Conservation (phyloP, 1,140 invertebrate species). For the Trachelipus rathkii region DNA sequence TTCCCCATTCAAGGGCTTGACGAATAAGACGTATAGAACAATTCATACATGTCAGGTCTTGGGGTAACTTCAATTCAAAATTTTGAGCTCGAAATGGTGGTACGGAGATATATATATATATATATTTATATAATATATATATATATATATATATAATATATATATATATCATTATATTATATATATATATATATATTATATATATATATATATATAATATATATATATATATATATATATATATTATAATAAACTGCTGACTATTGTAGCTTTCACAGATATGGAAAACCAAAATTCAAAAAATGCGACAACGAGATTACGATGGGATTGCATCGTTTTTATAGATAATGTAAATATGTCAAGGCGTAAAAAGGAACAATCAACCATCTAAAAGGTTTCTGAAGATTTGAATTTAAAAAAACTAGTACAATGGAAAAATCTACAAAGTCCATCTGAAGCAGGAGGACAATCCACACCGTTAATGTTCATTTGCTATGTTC, state of each 20-base stretch:
- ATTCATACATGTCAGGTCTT: constrained; percentile 76
- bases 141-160: constrained; percentile 9
- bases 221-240: no score
- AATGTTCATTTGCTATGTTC: no score
- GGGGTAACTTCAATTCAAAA: constrained; percentile 71
- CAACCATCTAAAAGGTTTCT: no score
- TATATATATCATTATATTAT: constrained; percentile 20
- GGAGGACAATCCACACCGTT: no score
- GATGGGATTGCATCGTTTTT: no score
- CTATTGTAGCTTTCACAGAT: no score
- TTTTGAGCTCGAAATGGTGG: constrained; percentile 62
- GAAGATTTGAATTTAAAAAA: no score
- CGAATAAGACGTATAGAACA: constrained; percentile 83
- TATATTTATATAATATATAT: neutral
- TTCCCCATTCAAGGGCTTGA: constrained; percentile 83
- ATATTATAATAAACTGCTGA: no score
- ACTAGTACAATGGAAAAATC: no score
- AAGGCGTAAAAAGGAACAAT: no score
- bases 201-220: neutral
- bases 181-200: constrained; percentile 23
- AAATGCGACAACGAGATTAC: neutral
- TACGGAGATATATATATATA: constrained; percentile 16
- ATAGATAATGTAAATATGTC: no score
- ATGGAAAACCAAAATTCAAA: neutral
- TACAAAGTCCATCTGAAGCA: no score